phyloP scores from a whole-genome alignment of 1,140 invertebrate genomes.

The Drosophila pallidifrons region DNA sequence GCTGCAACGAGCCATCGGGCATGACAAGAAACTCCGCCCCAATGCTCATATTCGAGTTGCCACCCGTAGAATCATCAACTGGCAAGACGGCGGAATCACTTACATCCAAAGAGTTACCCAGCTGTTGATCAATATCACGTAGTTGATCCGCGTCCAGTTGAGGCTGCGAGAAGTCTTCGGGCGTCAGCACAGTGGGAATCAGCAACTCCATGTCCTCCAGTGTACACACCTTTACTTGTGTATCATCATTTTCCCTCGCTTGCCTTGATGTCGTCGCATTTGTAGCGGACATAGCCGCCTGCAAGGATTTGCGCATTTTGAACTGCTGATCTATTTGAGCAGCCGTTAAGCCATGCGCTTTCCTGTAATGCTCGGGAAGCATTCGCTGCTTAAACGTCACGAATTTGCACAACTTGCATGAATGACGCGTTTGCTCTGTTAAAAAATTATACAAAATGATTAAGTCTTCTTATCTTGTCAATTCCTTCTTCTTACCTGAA shows the following conservation, averaged over 20 bases:
- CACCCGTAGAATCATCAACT: slow-evolving; percentile 21
- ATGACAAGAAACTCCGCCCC: slow-evolving; percentile 75
- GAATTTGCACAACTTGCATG: slow-evolving; percentile 68
- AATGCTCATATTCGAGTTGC: slow-evolving; percentile 60
- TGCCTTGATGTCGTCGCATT: background rate
- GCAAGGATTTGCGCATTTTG: slow-evolving; percentile 32
- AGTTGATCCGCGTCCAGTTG: slow-evolving; percentile 57
- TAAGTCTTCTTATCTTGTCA: background rate
- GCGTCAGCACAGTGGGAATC: slow-evolving; percentile 64
- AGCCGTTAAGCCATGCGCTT: slow-evolving; percentile 38
- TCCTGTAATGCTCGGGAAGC: slow-evolving; percentile 63
- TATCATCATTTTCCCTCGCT: slow-evolving; percentile 5
- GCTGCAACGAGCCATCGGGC: slow-evolving; percentile 73
- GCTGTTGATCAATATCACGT: slow-evolving; percentile 59
- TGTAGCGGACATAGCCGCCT: slow-evolving; percentile 8
- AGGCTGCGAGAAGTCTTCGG: slow-evolving; percentile 61
- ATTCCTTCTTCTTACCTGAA: slow-evolving; percentile 51
- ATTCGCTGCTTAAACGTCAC: slow-evolving; percentile 56
- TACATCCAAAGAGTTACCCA: slow-evolving; percentile 30
- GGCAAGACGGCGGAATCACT: background rate
- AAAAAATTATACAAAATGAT: slow-evolving; percentile 1
- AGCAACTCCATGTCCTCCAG: slow-evolving; percentile 68
- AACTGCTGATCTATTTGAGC: slow-evolving; percentile 58
- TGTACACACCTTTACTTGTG: slow-evolving; percentile 59
- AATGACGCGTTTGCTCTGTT: slow-evolving; percentile 34